Percentiles rank a stretch among this genome's conserved stretches.
These are phyloP conservation scores for Amazona guildingii DNA, from an alignment of 2,113 vertebrate genomes.

Conservation along the genomic window DNA sequence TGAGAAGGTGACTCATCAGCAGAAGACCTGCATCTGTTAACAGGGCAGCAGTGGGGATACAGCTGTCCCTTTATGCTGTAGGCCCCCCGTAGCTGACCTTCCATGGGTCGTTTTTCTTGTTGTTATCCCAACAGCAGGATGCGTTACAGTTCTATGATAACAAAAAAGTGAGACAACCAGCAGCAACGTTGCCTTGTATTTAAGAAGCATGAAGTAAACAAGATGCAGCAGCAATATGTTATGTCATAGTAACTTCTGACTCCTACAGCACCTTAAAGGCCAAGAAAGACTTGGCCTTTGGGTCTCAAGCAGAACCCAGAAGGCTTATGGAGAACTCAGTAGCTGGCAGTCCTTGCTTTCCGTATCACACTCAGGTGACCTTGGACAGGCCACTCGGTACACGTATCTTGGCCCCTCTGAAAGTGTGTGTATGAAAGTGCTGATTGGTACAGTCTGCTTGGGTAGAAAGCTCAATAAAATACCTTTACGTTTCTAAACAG, in stretches of 20 bases:
- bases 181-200: neutral
- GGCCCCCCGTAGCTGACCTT: too few relatives aligned
- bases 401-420: neutral
- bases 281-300: neutral
- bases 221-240: neutral
- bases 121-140: neutral
- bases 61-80: too few relatives aligned
- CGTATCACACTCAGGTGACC: neutral
- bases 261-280: neutral
- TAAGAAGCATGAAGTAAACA: neutral
- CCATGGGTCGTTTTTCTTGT: neutral
- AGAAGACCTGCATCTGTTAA: neutral
- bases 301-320: neutral
- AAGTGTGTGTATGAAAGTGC: neutral
- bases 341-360: neutral
- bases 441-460: neutral
- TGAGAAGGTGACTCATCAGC: neutral
- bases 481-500: neutral
- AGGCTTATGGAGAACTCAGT: neutral
- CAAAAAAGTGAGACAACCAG: neutral
- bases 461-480: neutral
- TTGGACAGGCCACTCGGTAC: neutral
- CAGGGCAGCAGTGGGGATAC: neutral
- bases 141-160: neutral
- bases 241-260: neutral